Evolutionary conservation across 2,888 invertebrate genomes (phyloP).

Genomic region (Drosophila dives): DNA sequence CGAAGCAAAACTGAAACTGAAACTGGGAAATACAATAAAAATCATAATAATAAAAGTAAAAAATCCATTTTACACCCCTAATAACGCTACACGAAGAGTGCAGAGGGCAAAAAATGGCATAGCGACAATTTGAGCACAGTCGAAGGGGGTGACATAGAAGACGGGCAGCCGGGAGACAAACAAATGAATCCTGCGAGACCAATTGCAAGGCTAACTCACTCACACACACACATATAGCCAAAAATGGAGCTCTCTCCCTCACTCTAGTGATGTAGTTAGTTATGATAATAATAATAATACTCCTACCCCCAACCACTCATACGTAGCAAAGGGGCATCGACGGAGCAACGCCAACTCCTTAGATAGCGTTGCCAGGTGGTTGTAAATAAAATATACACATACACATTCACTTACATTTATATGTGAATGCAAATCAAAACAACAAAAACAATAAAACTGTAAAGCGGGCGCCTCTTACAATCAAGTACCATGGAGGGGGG

Average conservation of each 20-base stretch:
- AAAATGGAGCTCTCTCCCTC: neutral
- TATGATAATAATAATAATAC: slow-evolving; percentile 67
- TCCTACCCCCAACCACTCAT: neutral
- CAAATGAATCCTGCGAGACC: slow-evolving; percentile 80
- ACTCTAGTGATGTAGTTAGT: slow-evolving; percentile 55
- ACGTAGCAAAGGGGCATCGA: slow-evolving; percentile 5
- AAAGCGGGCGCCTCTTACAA: slow-evolving; percentile 21
- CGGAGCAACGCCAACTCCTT: slow-evolving; percentile 26
- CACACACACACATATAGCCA: slow-evolving; percentile 13
- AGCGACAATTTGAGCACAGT: slow-evolving; percentile 49
- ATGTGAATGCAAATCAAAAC: slow-evolving; percentile 55
- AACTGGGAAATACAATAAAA: slow-evolving; percentile 79
- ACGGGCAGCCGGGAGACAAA: slow-evolving; percentile 52
- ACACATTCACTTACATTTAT: slow-evolving; percentile 16
- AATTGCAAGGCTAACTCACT: slow-evolving; percentile 64
- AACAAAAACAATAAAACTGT: slow-evolving; percentile 53
- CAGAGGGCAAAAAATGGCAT: slow-evolving; percentile 49
- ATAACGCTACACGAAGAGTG: slow-evolving; percentile 55
- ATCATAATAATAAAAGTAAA: slow-evolving; percentile 81
- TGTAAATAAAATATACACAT: slow-evolving; percentile 29
- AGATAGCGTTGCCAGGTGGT: slow-evolving; percentile 46
- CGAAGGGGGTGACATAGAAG: slow-evolving; percentile 11
- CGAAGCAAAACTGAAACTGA: slow-evolving; percentile 52
- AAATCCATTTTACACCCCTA: slow-evolving; percentile 82
- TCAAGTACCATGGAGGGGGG: slow-evolving; percentile 9